Evolutionary conservation across 2,113 vertebrate species (phyloP).

Genomic region (Anseranas semipalmata): DNA sequence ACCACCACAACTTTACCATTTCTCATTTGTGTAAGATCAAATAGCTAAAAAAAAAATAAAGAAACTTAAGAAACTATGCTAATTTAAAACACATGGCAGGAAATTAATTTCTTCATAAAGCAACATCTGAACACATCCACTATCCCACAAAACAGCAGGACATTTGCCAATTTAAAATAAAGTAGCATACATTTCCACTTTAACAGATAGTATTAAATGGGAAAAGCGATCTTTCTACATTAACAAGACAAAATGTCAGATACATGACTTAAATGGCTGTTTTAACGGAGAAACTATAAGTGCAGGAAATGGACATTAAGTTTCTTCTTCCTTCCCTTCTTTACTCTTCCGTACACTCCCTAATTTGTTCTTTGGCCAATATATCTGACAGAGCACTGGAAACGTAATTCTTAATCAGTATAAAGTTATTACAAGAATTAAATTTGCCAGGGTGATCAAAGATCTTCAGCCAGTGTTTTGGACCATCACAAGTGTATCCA

Average conservation of each 20-base stretch:
- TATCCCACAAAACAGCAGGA: slow-evolving; percentile 73
- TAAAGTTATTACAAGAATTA: neutral
- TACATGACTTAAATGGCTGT: neutral
- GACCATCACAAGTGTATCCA: neutral
- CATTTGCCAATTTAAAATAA: slow-evolving; percentile 51
- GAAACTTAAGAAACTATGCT: slow-evolving; percentile 40
- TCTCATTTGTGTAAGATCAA: slow-evolving; percentile 60
- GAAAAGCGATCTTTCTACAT: slow-evolving; percentile 24
- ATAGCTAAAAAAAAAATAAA: slow-evolving; percentile 9
- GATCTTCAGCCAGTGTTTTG: neutral
- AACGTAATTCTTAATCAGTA: neutral
- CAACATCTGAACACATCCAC: slow-evolving; percentile 62
- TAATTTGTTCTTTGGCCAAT: neutral
- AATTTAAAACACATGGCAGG: slow-evolving; percentile 76
- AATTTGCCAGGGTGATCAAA: neutral
- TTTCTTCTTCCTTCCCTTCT: neutral
- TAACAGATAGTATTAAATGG: slow-evolving; percentile 22
- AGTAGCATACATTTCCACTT: slow-evolving; percentile 32
- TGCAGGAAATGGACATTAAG: neutral
- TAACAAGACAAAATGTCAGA: slow-evolving; percentile 23
- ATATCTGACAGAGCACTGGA: neutral
- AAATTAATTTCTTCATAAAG: slow-evolving; percentile 75
- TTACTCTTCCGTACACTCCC: neutral
- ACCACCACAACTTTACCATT: slow-evolving; percentile 17
- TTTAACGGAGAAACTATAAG: neutral